Percentiles rank a stretch among this genome's conserved stretches.
Evolutionary conservation across 2,113 vertebrate species (phyloP).

Genomic region (Colistium nudipinnis): DNA sequence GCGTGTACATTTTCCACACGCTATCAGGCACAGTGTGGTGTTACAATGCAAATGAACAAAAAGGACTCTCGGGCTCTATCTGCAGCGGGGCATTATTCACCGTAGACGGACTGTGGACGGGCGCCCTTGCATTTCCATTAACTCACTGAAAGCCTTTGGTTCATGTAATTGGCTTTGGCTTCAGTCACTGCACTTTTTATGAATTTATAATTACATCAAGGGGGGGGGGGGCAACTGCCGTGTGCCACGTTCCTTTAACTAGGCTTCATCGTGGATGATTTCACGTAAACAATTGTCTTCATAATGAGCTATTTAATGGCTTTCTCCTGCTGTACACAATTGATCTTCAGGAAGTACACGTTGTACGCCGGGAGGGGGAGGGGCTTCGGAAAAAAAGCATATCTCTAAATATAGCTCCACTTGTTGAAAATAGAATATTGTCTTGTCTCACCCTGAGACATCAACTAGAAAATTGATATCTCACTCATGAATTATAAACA

Average conservation of each 20-base stretch:
- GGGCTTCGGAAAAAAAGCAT: background rate
- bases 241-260: constrained; percentile 16
- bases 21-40: background rate
- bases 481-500: no score
- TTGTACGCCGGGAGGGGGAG: background rate
- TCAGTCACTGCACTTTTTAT: constrained; percentile 41
- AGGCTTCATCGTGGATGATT: constrained; percentile 12
- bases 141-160: constrained; percentile 56
- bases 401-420: background rate
- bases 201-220: constrained; percentile 32
- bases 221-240: constrained; percentile 11
- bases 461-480: background rate
- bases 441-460: background rate
- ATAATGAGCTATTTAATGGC: constrained; percentile 16
- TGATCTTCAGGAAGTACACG: background rate
- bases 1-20: background rate
- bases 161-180: constrained; percentile 47
- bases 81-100: constrained; percentile 27
- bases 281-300: constrained; percentile 12
- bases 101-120: constrained; percentile 26
- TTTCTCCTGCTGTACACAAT: constrained; percentile 17
- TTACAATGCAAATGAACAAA: constrained; percentile 39
- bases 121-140: constrained; percentile 44
- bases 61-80: background rate
- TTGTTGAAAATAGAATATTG: background rate